These are phyloP conservation scores for Urocynchramus pylzowi DNA, from an alignment of 2,113 vertebrate genomes.

Conservation along the genomic window DNA sequence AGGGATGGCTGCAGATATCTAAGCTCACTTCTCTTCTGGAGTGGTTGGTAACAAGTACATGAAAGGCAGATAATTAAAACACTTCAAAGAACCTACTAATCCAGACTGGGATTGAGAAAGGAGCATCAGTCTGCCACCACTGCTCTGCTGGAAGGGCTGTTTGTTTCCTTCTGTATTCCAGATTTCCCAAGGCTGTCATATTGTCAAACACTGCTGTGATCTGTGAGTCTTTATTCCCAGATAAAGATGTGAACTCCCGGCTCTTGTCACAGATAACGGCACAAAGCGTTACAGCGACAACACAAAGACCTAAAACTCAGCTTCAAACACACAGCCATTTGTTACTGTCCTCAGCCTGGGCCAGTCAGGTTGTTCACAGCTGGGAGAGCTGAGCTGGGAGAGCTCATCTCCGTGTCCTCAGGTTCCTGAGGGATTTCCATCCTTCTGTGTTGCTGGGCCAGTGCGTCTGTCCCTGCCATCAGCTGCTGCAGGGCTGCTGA, in stretches of 20 bases:
- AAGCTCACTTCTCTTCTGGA: not conserved
- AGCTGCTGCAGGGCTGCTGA: not conserved
- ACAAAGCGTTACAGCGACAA: not conserved
- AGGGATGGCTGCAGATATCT: not conserved
- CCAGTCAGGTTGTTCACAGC: not conserved
- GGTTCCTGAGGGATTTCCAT: not conserved
- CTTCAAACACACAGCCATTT: not conserved
- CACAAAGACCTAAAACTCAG: not conserved
- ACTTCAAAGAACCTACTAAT: not conserved
- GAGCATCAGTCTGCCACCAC: not conserved
- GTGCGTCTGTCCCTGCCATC: not conserved
- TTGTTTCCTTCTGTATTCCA: not conserved
- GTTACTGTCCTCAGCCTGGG: not conserved
- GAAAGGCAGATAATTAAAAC: not conserved
- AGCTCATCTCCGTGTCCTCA: not conserved
- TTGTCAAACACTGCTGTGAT: not conserved
- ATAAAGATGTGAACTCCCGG: slow-evolving; percentile 50
- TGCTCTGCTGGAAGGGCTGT: not conserved
- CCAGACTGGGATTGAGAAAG: not conserved
- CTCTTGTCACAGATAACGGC: slow-evolving; percentile 42
- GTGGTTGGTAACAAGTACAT: not conserved
- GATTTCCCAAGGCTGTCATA: slow-evolving; percentile 37
- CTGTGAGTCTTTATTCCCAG: slow-evolving; percentile 7
- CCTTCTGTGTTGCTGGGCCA: not conserved
- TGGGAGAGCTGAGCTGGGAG: not conserved